Percentiles rank a stretch among this genome's conserved stretches.
Conservation (phyloP, 2,888 invertebrate species). For the Idaea aversata region DNA sequence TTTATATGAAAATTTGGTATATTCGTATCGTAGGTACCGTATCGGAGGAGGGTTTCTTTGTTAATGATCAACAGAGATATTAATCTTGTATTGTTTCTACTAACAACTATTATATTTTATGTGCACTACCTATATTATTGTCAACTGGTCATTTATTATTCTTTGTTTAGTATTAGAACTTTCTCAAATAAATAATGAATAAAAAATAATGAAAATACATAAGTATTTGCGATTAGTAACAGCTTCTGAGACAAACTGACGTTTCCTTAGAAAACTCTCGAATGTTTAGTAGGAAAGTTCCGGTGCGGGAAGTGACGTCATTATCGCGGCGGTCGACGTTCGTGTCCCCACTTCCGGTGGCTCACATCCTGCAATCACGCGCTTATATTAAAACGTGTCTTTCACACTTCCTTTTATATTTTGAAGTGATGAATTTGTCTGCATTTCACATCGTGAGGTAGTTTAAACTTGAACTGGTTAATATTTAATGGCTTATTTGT, state of each 20-base stretch:
- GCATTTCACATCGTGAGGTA: neutral
- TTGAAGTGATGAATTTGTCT: neutral
- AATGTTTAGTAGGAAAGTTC: conserved; percentile 20
- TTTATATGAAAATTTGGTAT: neutral
- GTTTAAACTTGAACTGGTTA: neutral
- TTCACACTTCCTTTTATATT: conserved; percentile 1
- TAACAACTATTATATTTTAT: neutral
- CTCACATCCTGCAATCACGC: conserved; percentile 18
- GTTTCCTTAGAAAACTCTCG: conserved; percentile 19
- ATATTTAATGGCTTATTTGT: neutral
- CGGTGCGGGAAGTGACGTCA: conserved; percentile 28
- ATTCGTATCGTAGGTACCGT: neutral
- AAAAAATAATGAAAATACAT: neutral
- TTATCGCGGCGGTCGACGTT: conserved; percentile 28
- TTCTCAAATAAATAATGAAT: neutral
- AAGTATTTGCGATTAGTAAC: conserved; percentile 6
- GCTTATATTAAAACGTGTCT: conserved; percentile 18
- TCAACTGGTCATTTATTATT: neutral
- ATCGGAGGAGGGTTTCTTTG: conserved; percentile 1
- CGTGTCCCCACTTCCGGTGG: conserved; percentile 26
- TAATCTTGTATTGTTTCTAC: neutral
- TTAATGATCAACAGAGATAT: neutral
- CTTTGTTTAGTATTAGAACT: neutral
- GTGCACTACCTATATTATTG: neutral
- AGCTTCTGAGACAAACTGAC: conserved; percentile 27